phyloP scores from a whole-genome alignment of 2,797 vertebrate species.

The Propithecus perrieri region DNA sequence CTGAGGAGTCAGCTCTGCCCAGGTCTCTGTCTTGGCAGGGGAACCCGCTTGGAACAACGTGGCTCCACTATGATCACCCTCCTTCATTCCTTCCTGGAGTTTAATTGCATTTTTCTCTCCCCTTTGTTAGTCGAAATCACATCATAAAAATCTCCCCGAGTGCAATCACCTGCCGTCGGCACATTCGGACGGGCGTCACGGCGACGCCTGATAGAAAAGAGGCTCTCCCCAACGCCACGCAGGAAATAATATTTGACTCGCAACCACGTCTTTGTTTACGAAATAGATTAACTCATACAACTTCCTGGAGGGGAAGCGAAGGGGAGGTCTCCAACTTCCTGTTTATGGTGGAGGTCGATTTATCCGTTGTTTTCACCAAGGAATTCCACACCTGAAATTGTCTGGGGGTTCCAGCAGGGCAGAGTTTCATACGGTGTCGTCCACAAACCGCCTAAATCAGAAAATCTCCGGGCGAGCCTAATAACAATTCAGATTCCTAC shows the following conservation, averaged over 20 bases:
- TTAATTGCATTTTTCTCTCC: constrained; percentile 83
- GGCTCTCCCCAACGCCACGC: background rate
- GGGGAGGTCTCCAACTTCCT: background rate
- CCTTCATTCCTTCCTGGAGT: constrained; percentile 76
- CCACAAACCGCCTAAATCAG: background rate
- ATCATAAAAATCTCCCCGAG: constrained; percentile 80
- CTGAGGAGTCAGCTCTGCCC: constrained; percentile 72
- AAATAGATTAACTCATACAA: constrained; percentile 52
- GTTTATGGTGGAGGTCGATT: constrained; percentile 6
- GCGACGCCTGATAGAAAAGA: constrained; percentile 56
- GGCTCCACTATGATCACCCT: constrained; percentile 76
- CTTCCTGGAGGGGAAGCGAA: background rate
- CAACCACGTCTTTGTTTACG: constrained; percentile 57
- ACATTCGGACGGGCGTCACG: constrained; percentile 51
- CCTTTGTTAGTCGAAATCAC: constrained; percentile 82
- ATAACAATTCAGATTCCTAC: constrained; percentile 26
- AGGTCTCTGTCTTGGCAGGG: constrained; percentile 66
- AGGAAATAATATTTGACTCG: constrained; percentile 69
- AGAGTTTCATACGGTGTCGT: background rate
- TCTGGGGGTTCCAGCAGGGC: background rate
- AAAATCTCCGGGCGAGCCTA: background rate
- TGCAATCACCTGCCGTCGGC: constrained; percentile 74
- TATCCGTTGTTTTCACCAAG: background rate
- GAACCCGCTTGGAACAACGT: constrained; percentile 77
- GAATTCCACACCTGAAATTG: background rate